Conservation (phyloP, 2,113 vertebrate genomes). For the Mustela nigripes region DNA sequence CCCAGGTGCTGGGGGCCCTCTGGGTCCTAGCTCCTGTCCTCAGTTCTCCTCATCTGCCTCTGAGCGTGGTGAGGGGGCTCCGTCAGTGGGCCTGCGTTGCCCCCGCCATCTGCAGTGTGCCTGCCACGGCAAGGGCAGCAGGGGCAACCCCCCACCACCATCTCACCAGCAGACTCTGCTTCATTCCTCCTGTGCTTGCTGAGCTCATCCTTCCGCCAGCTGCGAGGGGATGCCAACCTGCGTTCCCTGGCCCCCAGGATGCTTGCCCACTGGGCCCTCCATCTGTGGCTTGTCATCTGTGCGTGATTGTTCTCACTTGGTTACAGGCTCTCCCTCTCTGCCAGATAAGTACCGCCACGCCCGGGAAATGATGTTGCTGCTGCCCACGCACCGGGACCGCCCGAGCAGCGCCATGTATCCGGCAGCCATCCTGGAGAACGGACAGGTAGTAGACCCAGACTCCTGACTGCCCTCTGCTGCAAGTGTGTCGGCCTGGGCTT, state of each 20-base stretch:
- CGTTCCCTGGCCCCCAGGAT: slow-evolving; percentile 53
- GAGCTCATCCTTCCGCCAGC: slow-evolving; percentile 60
- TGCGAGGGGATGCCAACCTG: neutral
- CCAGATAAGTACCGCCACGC: slow-evolving; percentile 97
- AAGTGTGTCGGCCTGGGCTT: neutral
- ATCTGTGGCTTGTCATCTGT: slow-evolving; percentile 88
- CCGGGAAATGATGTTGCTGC: slow-evolving; percentile 95
- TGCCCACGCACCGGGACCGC: slow-evolving; percentile 94
- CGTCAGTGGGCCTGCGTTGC: neutral
- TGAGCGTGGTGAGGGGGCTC: neutral
- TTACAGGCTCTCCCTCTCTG: slow-evolving; percentile 97
- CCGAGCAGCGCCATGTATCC: slow-evolving; percentile 96
- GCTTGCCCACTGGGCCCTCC: slow-evolving; percentile 73
- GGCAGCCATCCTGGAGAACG: slow-evolving; percentile 92
- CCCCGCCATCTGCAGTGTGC: neutral
- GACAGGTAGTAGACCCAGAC: slow-evolving; percentile 90
- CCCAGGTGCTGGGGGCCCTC: neutral
- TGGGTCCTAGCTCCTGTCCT: neutral
- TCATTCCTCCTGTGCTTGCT: slow-evolving; percentile 76
- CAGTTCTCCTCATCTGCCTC: neutral
- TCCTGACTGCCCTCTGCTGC: neutral
- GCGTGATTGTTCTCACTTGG: slow-evolving; percentile 91
- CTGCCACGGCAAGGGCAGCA: slow-evolving; percentile 9
- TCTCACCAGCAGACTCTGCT: slow-evolving; percentile 70
- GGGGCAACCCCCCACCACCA: neutral